Percentiles rank a stretch among this genome's conserved stretches.
These are phyloP conservation scores for Yponomeuta cagnagella DNA, from an alignment of 2,888 invertebrate species.

Conservation along the genomic window DNA sequence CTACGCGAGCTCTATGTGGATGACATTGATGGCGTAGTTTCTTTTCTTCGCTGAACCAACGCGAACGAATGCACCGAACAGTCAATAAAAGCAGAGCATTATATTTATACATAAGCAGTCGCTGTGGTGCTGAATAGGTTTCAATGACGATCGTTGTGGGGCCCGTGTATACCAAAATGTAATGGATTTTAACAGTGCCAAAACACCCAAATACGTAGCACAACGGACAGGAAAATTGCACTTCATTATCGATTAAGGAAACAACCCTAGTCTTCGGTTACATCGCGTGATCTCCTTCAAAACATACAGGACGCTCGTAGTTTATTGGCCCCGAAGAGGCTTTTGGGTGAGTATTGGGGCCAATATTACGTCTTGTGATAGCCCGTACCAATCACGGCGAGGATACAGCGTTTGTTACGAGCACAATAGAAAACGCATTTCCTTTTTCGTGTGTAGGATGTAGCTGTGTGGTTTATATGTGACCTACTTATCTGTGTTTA, in stretches of 20 bases:
- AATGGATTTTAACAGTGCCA: background rate
- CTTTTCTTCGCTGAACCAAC: too few relatives aligned
- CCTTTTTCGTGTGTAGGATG: background rate
- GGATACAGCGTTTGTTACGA: conserved; percentile 25
- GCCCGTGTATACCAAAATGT: background rate
- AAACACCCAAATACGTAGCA: background rate
- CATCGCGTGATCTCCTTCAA: conserved; percentile 63
- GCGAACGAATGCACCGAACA: too few relatives aligned
- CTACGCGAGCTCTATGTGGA: too few relatives aligned
- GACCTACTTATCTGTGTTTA: background rate
- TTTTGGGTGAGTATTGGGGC: conserved; percentile 33
- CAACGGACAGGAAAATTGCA: conserved; percentile 18
- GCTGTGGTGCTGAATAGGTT: too few relatives aligned
- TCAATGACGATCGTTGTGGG: too few relatives aligned
- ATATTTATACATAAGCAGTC: too few relatives aligned
- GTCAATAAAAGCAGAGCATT: too few relatives aligned
- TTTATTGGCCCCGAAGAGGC: conserved; percentile 40
- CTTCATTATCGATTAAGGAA: conserved; percentile 20
- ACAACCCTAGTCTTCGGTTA: conserved; percentile 26
- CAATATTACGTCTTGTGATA: conserved; percentile 22
- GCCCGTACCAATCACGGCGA: conserved; percentile 44
- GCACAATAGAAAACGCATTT: conserved; percentile 57
- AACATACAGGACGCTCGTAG: conserved; percentile 36
- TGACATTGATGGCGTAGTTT: too few relatives aligned
- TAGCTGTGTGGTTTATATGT: background rate